Conservation (phyloP, 2,797 vertebrate species). For the Epinephelus awoara region DNA sequence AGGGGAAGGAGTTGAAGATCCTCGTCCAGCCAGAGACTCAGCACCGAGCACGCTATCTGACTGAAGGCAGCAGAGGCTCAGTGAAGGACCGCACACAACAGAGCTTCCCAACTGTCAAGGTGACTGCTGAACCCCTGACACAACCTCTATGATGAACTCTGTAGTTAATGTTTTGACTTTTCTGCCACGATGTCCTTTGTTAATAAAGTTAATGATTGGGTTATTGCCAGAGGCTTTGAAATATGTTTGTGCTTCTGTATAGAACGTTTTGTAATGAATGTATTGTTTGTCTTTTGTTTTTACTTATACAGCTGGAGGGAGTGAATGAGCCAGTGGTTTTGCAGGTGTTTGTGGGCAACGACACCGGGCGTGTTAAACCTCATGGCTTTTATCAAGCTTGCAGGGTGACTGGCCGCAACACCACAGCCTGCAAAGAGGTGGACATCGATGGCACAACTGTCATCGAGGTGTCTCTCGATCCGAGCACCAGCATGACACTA, state of each 20-base stretch:
- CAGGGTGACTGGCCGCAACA: slow-evolving; percentile 96
- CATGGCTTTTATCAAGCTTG: slow-evolving; percentile 99
- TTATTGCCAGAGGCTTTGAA: slow-evolving; percentile 2
- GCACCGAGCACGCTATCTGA: slow-evolving; percentile 96
- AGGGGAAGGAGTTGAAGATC: slow-evolving; percentile 98
- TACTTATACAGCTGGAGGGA: slow-evolving; percentile 90
- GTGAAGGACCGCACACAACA: slow-evolving; percentile 98
- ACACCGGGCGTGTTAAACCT: slow-evolving; percentile 95
- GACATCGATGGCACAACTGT: slow-evolving; percentile 97
- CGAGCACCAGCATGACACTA: slow-evolving; percentile 95
- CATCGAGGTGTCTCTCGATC: slow-evolving; percentile 96
- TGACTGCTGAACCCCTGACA: slow-evolving; percentile 64
- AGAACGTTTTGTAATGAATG: not conserved
- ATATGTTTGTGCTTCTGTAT: not conserved
- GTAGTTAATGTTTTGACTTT: slow-evolving; percentile 1
- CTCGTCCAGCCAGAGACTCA: slow-evolving; percentile 97
- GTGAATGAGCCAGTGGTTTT: slow-evolving; percentile 94
- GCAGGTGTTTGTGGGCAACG: slow-evolving; percentile 98
- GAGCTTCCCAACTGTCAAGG: slow-evolving; percentile 97
- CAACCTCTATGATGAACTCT: not conserved
- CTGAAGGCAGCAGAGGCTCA: slow-evolving; percentile 97
- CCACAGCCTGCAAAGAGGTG: slow-evolving; percentile 97
- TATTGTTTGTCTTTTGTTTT: slow-evolving; percentile 8
- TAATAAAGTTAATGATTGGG: slow-evolving; percentile 15
- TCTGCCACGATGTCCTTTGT: not conserved